A percentile compares a stretch with the other conserved stretches of the same genome.
These are phyloP conservation scores for Lasius platythorax DNA, from an alignment of 2,888 invertebrate species.

Conservation along the genomic window DNA sequence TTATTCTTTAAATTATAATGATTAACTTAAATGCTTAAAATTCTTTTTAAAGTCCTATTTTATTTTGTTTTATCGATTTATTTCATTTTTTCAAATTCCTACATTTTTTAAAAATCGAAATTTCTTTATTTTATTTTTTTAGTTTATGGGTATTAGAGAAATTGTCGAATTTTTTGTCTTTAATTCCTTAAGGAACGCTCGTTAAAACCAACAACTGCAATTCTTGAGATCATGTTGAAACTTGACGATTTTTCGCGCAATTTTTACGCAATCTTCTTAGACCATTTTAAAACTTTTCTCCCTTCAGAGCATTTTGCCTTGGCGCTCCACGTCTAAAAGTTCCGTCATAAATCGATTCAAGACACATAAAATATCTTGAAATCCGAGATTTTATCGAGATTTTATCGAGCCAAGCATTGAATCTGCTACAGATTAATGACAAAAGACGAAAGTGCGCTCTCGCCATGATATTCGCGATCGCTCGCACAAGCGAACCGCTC, in stretches of 20 bases:
- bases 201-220: not conserved
- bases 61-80: not conserved
- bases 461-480: constrained; percentile 17
- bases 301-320: not conserved
- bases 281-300: not conserved
- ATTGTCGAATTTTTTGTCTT: not conserved
- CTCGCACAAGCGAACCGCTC: constrained; percentile 20
- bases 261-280: constrained; percentile 13
- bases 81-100: not conserved
- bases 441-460: constrained; percentile 28
- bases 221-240: not conserved
- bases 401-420: not conserved
- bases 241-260: not conserved
- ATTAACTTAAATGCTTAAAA: not conserved
- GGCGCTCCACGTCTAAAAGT: not conserved
- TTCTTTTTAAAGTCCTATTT: not conserved
- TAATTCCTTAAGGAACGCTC: not conserved
- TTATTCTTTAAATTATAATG: not conserved
- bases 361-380: not conserved
- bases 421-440: constrained; percentile 6
- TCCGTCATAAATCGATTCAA: not conserved
- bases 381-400: constrained; percentile 4
- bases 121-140: not conserved
- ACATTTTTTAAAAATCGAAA: not conserved
- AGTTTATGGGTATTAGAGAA: not conserved